Conservation (phyloP, 2,797 vertebrate genomes). For the Acanthornis magna region DNA sequence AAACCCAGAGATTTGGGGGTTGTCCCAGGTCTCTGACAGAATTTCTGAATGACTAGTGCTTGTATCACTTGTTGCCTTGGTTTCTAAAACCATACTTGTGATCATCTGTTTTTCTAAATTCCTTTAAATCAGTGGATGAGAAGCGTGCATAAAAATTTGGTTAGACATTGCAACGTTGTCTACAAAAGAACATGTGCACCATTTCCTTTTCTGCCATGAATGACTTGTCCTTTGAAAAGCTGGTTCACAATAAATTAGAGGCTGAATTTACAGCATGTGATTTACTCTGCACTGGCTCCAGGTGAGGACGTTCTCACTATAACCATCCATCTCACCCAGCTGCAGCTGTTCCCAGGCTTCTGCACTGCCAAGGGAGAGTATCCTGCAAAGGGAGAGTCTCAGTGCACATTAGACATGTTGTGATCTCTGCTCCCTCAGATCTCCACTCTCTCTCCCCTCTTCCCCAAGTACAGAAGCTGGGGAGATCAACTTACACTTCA, state of each 20-base stretch:
- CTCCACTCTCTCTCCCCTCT: neutral
- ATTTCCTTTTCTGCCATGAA: neutral
- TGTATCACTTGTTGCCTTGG: neutral
- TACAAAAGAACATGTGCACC: neutral
- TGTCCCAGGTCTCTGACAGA: neutral
- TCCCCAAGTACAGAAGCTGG: neutral
- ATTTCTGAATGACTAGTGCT: neutral
- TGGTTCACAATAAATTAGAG: neutral
- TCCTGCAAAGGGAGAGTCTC: neutral
- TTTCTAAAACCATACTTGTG: neutral
- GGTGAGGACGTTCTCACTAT: neutral
- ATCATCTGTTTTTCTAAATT: neutral
- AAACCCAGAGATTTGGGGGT: neutral
- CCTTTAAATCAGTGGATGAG: neutral
- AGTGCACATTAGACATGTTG: neutral
- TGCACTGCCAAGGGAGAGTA: rapidly evolving
- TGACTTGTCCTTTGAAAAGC: neutral
- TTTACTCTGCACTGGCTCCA: neutral
- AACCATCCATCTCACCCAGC: neutral
- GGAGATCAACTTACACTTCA: neutral
- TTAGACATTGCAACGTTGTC: neutral
- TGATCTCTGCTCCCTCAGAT: neutral
- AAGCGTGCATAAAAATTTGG: neutral
- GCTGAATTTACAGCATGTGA: neutral
- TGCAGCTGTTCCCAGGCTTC: neutral